These are phyloP conservation scores for Ypsolopha scabrella DNA, from an alignment of 2,888 invertebrate species.

Conservation along the genomic window DNA sequence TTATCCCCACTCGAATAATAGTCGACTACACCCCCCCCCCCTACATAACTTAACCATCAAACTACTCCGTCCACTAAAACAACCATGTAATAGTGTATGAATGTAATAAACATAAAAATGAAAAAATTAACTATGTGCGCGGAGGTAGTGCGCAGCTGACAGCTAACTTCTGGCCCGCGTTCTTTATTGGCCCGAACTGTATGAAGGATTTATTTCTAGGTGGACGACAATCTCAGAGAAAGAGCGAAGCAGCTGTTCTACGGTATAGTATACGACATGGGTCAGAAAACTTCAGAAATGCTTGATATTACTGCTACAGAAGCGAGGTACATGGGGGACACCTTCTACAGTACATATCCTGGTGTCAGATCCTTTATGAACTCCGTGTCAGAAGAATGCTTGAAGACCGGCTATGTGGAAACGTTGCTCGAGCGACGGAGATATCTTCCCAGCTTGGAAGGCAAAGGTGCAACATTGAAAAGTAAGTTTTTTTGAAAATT, in stretches of 20 bases:
- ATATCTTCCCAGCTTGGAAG: constrained; percentile 81
- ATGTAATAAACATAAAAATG: too few relatives aligned
- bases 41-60: too few relatives aligned
- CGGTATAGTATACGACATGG: constrained; percentile 98
- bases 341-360: constrained; percentile 84
- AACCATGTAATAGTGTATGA: too few relatives aligned
- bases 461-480: constrained; percentile 66
- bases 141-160: too few relatives aligned
- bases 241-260: constrained; percentile 95
- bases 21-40: too few relatives aligned
- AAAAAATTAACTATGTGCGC: too few relatives aligned
- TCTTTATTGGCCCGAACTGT: neutral
- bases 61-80: too few relatives aligned
- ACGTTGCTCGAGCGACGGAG: constrained; percentile 86
- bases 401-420: constrained; percentile 81
- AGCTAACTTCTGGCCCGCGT: too few relatives aligned
- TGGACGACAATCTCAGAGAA: constrained; percentile 83
- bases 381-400: constrained; percentile 73
- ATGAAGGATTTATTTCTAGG: constrained; percentile 42
- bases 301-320: constrained; percentile 83
- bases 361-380: constrained; percentile 73
- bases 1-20: too few relatives aligned
- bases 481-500: constrained; percentile 52
- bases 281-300: constrained; percentile 82
- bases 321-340: constrained; percentile 82